Evolutionary conservation across 2,888 invertebrate species (phyloP).

Genomic region (Tenodera sinensis): DNA sequence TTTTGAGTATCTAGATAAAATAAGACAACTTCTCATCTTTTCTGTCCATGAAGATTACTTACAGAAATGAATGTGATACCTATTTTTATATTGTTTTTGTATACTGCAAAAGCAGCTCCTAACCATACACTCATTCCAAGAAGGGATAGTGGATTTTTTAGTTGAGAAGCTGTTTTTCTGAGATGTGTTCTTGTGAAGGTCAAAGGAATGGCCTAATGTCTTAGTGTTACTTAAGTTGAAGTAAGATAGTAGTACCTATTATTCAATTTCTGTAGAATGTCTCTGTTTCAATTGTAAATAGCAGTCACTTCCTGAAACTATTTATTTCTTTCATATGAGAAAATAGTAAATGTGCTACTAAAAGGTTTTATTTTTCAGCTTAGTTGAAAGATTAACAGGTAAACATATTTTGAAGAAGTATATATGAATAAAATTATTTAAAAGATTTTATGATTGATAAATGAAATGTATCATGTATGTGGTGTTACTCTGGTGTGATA

Average conservation of each 20-base stretch:
- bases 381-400: neutral
- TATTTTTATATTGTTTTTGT: neutral
- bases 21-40: neutral
- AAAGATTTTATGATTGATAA: neutral
- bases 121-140: constrained; percentile 28
- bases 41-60: neutral
- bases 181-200: neutral
- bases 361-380: neutral
- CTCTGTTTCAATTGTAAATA: neutral
- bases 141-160: constrained; percentile 31
- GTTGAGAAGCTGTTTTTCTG: constrained; percentile 24
- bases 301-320: neutral
- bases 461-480: neutral
- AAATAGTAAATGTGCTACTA: neutral
- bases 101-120: constrained; percentile 27
- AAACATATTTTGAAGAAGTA: neutral
- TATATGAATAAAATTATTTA: neutral
- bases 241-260: neutral
- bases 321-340: neutral
- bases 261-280: neutral
- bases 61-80: neutral
- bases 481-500: neutral
- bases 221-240: neutral
- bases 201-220: neutral
- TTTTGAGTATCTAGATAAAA: neutral